phyloP scores from a whole-genome alignment of 2,113 vertebrate species.

The Ginglymostoma cirratum region DNA sequence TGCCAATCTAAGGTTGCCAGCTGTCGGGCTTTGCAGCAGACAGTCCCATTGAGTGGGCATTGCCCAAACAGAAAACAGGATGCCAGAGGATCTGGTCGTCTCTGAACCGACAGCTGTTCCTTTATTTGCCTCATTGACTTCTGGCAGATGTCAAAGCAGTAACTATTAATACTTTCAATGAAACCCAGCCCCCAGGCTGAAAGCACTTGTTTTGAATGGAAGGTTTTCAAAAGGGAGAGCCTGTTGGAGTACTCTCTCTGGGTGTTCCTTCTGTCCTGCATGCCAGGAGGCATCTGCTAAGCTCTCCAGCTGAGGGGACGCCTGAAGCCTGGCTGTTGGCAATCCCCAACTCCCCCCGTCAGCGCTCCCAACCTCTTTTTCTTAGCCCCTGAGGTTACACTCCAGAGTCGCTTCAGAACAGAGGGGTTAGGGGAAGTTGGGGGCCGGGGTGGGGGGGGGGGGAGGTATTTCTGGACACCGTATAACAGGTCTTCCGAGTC shows the following conservation, averaged over 20 bases:
- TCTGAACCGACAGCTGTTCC: not conserved
- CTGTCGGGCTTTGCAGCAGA: not conserved
- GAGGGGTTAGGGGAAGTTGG: not conserved
- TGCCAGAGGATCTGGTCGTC: not conserved
- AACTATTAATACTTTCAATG: not conserved
- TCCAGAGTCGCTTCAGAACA: not conserved
- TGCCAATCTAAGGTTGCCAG: not conserved
- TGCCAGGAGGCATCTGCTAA: not conserved
- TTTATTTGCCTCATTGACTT: not conserved
- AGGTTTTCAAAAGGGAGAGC: not conserved
- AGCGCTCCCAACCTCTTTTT: too few species aligned
- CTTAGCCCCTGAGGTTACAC: too few species aligned
- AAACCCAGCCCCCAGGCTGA: not conserved
- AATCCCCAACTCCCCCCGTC: too few species aligned
- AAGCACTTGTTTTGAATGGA: too few species aligned
- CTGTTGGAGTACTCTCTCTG: not conserved
- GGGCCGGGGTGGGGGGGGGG: too few species aligned
- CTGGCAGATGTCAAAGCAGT: not conserved
- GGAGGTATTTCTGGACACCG: not conserved
- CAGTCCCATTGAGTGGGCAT: not conserved
- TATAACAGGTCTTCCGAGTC: not conserved
- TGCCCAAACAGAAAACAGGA: not conserved
- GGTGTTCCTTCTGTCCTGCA: not conserved
- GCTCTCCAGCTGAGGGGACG: too few species aligned
- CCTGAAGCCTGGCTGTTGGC: too few species aligned